These are phyloP conservation scores for Melanogrammus aeglefinus DNA, from an alignment of 2,797 vertebrate species.

Conservation along the genomic window DNA sequence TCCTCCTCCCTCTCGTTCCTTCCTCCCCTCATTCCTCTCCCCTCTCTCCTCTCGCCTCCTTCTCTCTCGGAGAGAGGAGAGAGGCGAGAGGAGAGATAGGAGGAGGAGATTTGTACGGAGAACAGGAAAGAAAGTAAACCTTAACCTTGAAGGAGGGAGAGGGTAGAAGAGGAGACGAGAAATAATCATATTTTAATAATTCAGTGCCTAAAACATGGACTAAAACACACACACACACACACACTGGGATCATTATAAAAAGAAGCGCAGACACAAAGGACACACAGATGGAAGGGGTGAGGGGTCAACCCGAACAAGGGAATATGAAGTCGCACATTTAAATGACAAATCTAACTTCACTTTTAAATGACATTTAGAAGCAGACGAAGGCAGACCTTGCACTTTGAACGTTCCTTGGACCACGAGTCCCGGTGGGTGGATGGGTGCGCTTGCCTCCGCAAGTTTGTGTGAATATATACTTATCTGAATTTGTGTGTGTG, in stretches of 20 bases:
- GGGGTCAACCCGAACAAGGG: not conserved
- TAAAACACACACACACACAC: no score
- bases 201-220: no score
- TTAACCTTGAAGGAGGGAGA: not conserved
- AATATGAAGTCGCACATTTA: not conserved
- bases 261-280: no score
- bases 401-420: not conserved
- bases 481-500: not conserved
- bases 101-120: not conserved
- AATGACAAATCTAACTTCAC: not conserved
- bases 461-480: no score
- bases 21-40: no score
- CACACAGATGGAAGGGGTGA: not conserved
- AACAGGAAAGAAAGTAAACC: not conserved
- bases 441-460: not conserved
- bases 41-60: no score
- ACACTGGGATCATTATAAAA: no score
- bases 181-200: no score
- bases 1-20: no score
- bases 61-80: no score
- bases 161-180: not conserved
- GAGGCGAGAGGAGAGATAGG: not conserved
- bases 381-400: not conserved
- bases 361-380: not conserved
- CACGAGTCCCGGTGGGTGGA: not conserved